These are phyloP conservation scores for Litoditis marina DNA, from an alignment of 2,888 invertebrate species.

Conservation along the genomic window DNA sequence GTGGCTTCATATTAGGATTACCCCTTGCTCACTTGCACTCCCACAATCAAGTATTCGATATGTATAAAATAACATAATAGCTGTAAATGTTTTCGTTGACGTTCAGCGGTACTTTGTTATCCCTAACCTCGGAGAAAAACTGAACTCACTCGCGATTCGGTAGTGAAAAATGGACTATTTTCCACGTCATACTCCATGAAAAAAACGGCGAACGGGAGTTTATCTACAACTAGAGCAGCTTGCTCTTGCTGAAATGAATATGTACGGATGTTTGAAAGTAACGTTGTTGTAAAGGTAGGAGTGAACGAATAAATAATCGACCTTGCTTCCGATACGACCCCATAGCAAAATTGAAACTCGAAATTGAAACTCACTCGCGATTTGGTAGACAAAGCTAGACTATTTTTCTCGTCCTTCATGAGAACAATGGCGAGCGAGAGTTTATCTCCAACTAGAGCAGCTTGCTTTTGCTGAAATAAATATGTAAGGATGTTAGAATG, in stretches of 20 bases:
- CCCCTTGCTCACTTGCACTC: too few species aligned
- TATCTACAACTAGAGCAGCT: constrained; percentile 30
- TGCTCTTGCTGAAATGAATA: constrained; percentile 36
- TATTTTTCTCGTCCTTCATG: constrained; percentile 19
- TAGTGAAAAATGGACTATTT: constrained; percentile 19
- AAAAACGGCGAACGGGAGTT: constrained; percentile 20
- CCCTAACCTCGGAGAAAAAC: too few species aligned
- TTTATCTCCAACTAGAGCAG: constrained; percentile 32
- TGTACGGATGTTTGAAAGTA: too few species aligned
- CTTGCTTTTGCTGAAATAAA: constrained; percentile 33
- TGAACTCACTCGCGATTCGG: constrained; percentile 23
- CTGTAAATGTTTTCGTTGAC: too few species aligned
- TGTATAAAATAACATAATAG: too few species aligned
- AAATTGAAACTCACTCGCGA: constrained; percentile 16
- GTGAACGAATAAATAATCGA: too few species aligned
- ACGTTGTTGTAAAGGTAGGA: too few species aligned
- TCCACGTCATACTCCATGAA: constrained; percentile 21
- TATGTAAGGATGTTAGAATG: too few species aligned
- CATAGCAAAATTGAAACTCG: not conserved
- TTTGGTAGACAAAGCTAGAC: constrained; percentile 25
- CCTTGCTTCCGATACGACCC: too few species aligned
- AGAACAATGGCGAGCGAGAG: constrained; percentile 20
- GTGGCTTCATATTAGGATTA: too few species aligned
- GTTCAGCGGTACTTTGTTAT: too few species aligned
- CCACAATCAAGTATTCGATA: too few species aligned